Conservation (phyloP, 2,888 invertebrate species). For the Drosophila anceps region DNA sequence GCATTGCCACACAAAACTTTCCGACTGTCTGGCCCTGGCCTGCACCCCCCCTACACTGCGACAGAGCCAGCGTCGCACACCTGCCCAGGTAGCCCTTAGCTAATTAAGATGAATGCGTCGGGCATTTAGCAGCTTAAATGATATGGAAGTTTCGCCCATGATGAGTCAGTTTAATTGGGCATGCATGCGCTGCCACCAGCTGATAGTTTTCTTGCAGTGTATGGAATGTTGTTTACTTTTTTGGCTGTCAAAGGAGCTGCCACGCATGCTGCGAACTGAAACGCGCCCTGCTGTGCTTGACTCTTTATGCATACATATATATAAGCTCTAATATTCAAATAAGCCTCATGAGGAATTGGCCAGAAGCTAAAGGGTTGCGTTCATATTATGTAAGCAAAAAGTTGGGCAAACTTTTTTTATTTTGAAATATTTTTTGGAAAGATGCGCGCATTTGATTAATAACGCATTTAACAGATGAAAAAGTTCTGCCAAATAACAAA, state of each 20-base stretch:
- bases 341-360: slow-evolving; percentile 31
- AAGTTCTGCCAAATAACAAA: slow-evolving; percentile 1
- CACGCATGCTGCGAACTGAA: slow-evolving; percentile 38
- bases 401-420: slow-evolving; percentile 43
- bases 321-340: slow-evolving; percentile 77
- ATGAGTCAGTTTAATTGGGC: slow-evolving; percentile 47
- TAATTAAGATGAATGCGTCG: slow-evolving; percentile 78
- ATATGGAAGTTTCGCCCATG: slow-evolving; percentile 62
- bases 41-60: slow-evolving; percentile 26
- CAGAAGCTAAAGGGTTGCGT: slow-evolving; percentile 22
- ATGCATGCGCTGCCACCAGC: slow-evolving; percentile 12
- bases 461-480: slow-evolving; percentile 11
- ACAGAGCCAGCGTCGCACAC: slow-evolving; percentile 19
- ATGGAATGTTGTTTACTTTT: slow-evolving; percentile 7
- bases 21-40: slow-evolving; percentile 29
- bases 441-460: slow-evolving; percentile 42
- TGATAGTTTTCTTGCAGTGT: slow-evolving; percentile 49
- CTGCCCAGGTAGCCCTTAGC: slow-evolving; percentile 31
- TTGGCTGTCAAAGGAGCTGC: slow-evolving; percentile 12
- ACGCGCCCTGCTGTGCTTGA: slow-evolving; percentile 5
- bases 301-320: slow-evolving; percentile 4
- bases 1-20: slow-evolving; percentile 51
- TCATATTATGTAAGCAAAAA: slow-evolving; percentile 39
- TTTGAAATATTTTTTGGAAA: background rate
- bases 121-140: slow-evolving; percentile 73